Conservation (phyloP, 2,797 vertebrate species). For the Tapirus indicus region DNA sequence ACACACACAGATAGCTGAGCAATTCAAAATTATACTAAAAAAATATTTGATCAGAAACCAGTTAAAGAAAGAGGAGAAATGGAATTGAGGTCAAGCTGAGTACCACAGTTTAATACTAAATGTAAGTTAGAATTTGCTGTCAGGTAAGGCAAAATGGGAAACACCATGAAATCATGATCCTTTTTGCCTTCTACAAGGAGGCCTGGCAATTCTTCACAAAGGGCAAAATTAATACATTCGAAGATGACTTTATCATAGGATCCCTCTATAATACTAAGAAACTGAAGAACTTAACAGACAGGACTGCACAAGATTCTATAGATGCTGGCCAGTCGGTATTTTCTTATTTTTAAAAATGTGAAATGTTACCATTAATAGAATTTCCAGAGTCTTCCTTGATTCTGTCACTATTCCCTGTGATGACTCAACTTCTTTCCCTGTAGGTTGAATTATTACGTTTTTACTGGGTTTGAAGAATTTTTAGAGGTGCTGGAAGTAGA, state of each 20-base stretch:
- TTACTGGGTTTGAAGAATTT: slow-evolving; percentile 3
- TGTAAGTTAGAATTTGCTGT: neutral
- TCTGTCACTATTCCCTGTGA: neutral
- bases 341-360: neutral
- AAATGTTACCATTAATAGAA: neutral
- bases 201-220: neutral
- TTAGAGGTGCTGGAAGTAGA: neutral
- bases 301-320: neutral
- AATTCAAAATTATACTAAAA: slow-evolving; percentile 32
- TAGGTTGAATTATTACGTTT: slow-evolving; percentile 14
- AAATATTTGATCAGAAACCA: neutral
- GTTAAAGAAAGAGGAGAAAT: neutral
- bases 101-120: neutral
- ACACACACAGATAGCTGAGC: neutral
- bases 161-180: neutral
- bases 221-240: neutral
- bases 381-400: neutral
- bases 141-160: neutral
- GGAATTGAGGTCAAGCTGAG: neutral
- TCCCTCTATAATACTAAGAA: neutral
- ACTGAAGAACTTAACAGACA: neutral
- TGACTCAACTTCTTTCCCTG: neutral
- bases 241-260: neutral
- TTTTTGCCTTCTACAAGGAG: neutral
- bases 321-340: neutral